phyloP scores from a whole-genome alignment of 2,797 vertebrate genomes.

The Cephalopachus bancanus region DNA sequence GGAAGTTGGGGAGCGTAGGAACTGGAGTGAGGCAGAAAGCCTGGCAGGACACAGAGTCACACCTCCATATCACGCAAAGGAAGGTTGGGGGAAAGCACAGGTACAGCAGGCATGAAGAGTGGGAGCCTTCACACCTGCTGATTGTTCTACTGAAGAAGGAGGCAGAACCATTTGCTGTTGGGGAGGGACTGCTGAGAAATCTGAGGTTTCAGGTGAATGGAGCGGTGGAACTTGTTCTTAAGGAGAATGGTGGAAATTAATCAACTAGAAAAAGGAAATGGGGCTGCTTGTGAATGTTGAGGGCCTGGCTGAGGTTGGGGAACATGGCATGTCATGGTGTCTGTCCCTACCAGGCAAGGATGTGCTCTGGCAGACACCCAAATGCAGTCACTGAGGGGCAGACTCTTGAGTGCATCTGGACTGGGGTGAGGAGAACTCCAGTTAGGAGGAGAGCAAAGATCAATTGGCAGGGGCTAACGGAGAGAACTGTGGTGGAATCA shows the following conservation, averaged over 20 bases:
- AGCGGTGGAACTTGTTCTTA: not conserved
- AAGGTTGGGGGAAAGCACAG: not conserved
- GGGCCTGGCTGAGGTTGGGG: not conserved
- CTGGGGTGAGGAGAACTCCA: not conserved
- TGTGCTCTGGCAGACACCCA: not conserved
- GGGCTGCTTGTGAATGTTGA: not conserved
- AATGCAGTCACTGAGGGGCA: not conserved
- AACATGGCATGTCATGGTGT: not conserved
- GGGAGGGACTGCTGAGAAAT: not conserved
- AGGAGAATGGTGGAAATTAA: not conserved
- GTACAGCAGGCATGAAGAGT: not conserved
- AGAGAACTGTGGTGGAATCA: not conserved
- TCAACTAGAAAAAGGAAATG: not conserved
- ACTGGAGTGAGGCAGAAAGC: not conserved
- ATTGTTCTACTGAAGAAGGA: not conserved
- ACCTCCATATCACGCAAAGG: not conserved
- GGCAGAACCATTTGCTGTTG: not conserved
- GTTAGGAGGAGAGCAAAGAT: not conserved
- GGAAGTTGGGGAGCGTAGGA: not conserved
- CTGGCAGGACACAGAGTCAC: not conserved
- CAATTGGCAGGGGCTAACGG: not conserved
- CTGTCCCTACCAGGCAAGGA: not conserved
- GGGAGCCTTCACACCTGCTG: not conserved
- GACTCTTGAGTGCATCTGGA: not conserved
- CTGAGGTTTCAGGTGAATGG: not conserved